Percentiles rank a stretch among this genome's conserved stretches.
Evolutionary conservation across 1,140 invertebrate species (phyloP).

Genomic region (Listronotus oregonensis): DNA sequence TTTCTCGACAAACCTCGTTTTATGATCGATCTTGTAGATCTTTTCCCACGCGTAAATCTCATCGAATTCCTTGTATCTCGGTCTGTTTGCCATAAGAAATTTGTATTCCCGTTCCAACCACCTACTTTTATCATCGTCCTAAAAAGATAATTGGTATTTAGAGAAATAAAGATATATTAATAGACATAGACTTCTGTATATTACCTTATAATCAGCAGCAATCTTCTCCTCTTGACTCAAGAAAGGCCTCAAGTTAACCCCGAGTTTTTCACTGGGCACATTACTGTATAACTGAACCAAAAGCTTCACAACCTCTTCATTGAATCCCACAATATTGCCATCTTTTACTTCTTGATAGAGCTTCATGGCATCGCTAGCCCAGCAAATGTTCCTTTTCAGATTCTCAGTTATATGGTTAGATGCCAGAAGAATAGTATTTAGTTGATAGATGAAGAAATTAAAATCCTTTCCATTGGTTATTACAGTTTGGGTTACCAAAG

Average conservation of each 20-base stretch:
- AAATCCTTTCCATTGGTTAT: slow-evolving; percentile 83
- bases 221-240: slow-evolving; percentile 64
- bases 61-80: slow-evolving; percentile 62
- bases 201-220: slow-evolving; percentile 66
- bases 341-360: slow-evolving; percentile 77
- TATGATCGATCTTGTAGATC: slow-evolving; percentile 73
- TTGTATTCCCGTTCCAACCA: slow-evolving; percentile 75
- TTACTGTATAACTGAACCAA: slow-evolving; percentile 79
- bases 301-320: slow-evolving; percentile 76
- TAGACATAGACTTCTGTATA: too few species aligned
- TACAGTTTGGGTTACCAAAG: slow-evolving; percentile 81
- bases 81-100: slow-evolving; percentile 68
- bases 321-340: slow-evolving; percentile 76
- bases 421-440: slow-evolving; percentile 80
- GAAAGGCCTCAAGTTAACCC: slow-evolving; percentile 75
- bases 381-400: slow-evolving; percentile 78
- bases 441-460: slow-evolving; percentile 85
- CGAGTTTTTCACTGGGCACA: slow-evolving; percentile 64
- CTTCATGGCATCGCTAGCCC: slow-evolving; percentile 70
- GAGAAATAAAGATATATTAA: too few species aligned
- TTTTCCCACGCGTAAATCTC: slow-evolving; percentile 78
- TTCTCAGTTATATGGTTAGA: slow-evolving; percentile 66
- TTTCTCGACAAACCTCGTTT: slow-evolving; percentile 70
- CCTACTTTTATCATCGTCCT: slow-evolving; percentile 64
- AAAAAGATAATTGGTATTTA: slow-evolving; percentile 7